Percentiles rank a stretch among this genome's conserved stretches.
Evolutionary conservation across 2,113 vertebrate species (phyloP).

Genomic region (Aldabrachelys gigantea): DNA sequence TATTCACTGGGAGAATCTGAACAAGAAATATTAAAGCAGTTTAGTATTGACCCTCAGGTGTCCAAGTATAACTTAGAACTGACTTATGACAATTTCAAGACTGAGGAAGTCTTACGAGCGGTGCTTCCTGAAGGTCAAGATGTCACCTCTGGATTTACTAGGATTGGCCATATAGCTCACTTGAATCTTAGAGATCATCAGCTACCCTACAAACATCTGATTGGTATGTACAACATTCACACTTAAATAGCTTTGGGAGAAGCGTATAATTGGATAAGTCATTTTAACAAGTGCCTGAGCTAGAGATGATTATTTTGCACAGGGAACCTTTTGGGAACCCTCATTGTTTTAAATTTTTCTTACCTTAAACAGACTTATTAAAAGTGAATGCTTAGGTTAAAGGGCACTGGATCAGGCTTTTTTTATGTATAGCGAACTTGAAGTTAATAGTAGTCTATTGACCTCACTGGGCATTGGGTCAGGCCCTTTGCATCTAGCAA

Average conservation of each 20-base stretch:
- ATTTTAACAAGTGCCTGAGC: neutral
- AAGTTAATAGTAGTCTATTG: rapidly evolving
- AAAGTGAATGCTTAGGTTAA: neutral
- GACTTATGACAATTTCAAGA: slow-evolving; percentile 93
- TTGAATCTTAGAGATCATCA: slow-evolving; percentile 97
- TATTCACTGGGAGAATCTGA: slow-evolving; percentile 83
- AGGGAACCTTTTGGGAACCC: neutral
- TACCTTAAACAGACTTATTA: neutral
- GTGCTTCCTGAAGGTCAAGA: slow-evolving; percentile 93
- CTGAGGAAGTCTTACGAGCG: slow-evolving; percentile 91
- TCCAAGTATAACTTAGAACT: slow-evolving; percentile 82
- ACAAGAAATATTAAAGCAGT: slow-evolving; percentile 78
- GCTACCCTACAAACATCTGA: slow-evolving; percentile 89
- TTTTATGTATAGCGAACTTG: neutral
- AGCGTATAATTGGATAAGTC: neutral
- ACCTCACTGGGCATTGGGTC: neutral
- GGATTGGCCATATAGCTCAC: slow-evolving; percentile 95
- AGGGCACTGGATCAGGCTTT: neutral
- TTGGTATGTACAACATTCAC: slow-evolving; percentile 82
- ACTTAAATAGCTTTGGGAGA: neutral
- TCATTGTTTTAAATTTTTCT: neutral
- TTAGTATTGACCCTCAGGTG: slow-evolving; percentile 80
- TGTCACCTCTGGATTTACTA: slow-evolving; percentile 92
- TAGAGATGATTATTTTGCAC: neutral
- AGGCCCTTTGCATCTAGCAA: neutral